Percentiles rank a stretch among this genome's conserved stretches.
Evolutionary conservation across 2,113 vertebrate species (phyloP).

Genomic region (Scomber japonicus): DNA sequence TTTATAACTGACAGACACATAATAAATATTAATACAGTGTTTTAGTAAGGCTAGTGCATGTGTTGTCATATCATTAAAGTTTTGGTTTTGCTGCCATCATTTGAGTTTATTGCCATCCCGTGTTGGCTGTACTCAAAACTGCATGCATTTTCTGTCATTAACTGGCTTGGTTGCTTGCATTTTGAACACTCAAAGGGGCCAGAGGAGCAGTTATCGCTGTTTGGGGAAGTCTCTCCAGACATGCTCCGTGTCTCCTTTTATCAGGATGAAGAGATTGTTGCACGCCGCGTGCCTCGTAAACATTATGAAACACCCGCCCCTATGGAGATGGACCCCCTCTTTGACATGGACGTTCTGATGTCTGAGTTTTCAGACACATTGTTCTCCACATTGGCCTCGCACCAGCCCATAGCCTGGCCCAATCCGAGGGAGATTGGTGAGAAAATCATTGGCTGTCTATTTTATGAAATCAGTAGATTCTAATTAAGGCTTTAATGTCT

Average conservation of each 20-base stretch:
- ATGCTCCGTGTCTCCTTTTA: constrained; percentile 85
- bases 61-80: background rate
- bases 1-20: background rate
- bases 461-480: background rate
- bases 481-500: background rate
- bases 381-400: constrained; percentile 95
- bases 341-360: constrained; percentile 97
- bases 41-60: constrained; percentile 18
- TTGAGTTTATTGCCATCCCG: background rate
- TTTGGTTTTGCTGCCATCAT: no score
- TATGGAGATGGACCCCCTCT: constrained; percentile 95
- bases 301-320: constrained; percentile 89
- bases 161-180: constrained; percentile 77
- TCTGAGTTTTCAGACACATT: constrained; percentile 96
- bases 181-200: constrained; percentile 79
- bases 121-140: constrained; percentile 40
- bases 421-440: constrained; percentile 96
- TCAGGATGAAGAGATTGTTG: constrained; percentile 91
- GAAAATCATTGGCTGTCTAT: constrained; percentile 17
- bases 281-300: constrained; percentile 81
- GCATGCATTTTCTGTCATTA: constrained; percentile 73
- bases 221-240: constrained; percentile 88
- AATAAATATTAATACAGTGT: background rate
- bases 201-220: constrained; percentile 86
- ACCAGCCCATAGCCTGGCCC: constrained; percentile 92